A percentile compares a stretch with the other conserved stretches of the same genome.
Evolutionary conservation across 2,113 vertebrate species (phyloP).

Genomic region (Jacana jacana): DNA sequence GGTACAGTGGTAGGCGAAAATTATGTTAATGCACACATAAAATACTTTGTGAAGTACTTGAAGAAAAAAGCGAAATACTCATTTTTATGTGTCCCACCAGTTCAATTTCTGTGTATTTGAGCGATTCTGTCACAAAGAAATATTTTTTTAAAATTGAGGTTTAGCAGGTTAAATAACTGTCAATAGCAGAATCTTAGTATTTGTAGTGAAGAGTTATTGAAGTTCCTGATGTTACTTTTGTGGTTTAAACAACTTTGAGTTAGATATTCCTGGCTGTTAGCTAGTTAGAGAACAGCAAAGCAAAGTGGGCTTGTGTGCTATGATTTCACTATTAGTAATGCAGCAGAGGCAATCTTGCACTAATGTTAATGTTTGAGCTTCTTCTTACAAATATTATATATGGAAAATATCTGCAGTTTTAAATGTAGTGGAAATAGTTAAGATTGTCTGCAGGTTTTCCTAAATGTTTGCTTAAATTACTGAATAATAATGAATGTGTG

Average conservation of each 20-base stretch:
- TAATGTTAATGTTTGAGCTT: background rate
- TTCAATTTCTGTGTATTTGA: background rate
- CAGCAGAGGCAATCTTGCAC: background rate
- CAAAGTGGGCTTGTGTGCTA: accelerated
- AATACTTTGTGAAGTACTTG: background rate
- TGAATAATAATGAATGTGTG: background rate
- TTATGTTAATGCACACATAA: background rate
- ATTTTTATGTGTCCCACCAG: background rate
- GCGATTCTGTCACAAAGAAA: background rate
- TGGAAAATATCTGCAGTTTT: background rate
- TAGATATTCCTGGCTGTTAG: background rate
- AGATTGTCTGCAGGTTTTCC: background rate
- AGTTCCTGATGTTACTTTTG: background rate
- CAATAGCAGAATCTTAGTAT: background rate
- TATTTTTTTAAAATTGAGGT: background rate
- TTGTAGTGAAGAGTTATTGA: background rate
- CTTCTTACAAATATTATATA: background rate
- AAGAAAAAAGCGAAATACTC: background rate
- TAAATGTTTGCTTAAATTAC: background rate
- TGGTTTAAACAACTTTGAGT: background rate
- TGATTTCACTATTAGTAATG: background rate
- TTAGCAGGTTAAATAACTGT: background rate
- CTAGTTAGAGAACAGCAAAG: background rate
- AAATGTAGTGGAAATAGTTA: background rate
- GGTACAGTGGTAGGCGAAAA: background rate